These are phyloP conservation scores for Callinectes sapidus DNA, from an alignment of 2,888 invertebrate genomes.

Conservation along the genomic window DNA sequence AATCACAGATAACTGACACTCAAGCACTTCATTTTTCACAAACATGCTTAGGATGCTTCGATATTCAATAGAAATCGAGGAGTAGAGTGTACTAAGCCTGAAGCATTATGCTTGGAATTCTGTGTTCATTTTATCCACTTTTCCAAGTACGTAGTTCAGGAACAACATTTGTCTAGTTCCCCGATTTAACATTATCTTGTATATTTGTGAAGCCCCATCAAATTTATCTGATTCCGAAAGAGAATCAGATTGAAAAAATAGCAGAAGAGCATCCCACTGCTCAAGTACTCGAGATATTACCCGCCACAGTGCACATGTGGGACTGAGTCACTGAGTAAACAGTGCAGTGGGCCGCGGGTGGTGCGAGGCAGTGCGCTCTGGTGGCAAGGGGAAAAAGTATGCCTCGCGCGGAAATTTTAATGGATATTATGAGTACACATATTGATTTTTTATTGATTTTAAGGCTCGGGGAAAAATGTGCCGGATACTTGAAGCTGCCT, in stretches of 20 bases:
- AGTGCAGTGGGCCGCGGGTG: too few species aligned
- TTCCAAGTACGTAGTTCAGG: slow-evolving; percentile 23
- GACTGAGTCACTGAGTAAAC: too few species aligned
- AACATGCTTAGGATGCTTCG: too few species aligned
- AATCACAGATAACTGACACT: too few species aligned
- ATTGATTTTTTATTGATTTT: slow-evolving; percentile 43
- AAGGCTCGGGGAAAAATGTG: too few species aligned
- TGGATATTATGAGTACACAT: slow-evolving; percentile 43
- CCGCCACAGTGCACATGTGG: too few species aligned
- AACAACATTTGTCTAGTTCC: background rate
- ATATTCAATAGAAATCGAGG: background rate
- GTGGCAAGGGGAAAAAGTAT: too few species aligned
- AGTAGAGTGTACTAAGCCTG: background rate
- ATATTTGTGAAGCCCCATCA: background rate
- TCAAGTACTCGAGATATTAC: slow-evolving; percentile 44
- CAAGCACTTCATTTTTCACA: too few species aligned
- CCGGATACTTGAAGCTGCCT: slow-evolving; percentile 42
- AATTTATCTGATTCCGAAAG: slow-evolving; percentile 12
- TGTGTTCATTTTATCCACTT: slow-evolving; percentile 8
- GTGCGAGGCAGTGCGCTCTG: too few species aligned
- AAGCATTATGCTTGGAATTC: background rate
- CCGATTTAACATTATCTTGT: background rate
- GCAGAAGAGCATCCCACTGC: background rate
- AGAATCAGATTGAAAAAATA: slow-evolving; percentile 4
- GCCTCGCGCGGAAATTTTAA: slow-evolving; percentile 34